phyloP scores from a whole-genome alignment of 2,113 vertebrate genomes.

The Perognathus longimembris region DNA sequence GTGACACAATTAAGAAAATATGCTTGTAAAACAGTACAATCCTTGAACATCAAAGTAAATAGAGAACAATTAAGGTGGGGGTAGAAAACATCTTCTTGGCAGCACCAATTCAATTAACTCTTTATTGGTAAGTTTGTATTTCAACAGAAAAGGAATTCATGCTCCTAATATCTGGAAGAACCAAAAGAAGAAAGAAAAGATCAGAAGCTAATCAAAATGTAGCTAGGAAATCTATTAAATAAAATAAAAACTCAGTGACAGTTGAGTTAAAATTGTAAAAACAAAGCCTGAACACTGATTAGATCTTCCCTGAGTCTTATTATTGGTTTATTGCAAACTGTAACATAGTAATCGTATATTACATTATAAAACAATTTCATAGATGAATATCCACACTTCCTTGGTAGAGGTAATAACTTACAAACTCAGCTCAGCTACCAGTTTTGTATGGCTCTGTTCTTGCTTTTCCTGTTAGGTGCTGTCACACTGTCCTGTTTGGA shows the following conservation, averaged over 20 bases:
- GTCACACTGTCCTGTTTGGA: slow-evolving; percentile 49
- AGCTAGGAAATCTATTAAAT: slow-evolving; percentile 56
- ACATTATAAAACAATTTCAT: slow-evolving; percentile 52
- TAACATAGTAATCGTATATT: not conserved
- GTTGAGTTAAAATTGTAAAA: not conserved
- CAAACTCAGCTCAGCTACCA: not conserved
- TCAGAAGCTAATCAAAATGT: not conserved
- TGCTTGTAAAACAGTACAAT: slow-evolving; percentile 92
- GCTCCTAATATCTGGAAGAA: slow-evolving; percentile 15
- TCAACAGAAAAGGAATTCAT: slow-evolving; percentile 63
- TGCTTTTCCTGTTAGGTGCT: not conserved
- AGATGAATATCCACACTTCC: slow-evolving; percentile 26
- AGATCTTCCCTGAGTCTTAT: slow-evolving; percentile 40
- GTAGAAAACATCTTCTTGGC: slow-evolving; percentile 82
- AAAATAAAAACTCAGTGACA: slow-evolving; percentile 53
- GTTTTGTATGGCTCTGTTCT: not conserved
- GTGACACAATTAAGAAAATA: slow-evolving; percentile 94
- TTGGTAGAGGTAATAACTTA: slow-evolving; percentile 28
- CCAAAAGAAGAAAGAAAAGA: not conserved
- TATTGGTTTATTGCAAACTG: slow-evolving; percentile 46
- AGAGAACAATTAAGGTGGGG: slow-evolving; percentile 90
- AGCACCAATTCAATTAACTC: slow-evolving; percentile 88
- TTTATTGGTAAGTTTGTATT: slow-evolving; percentile 81
- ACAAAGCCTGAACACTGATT: slow-evolving; percentile 55
- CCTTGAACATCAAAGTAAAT: slow-evolving; percentile 91